Base-by-base conservation (phyloP, 2,888 invertebrate species). In the Zootermopsis nevadensis region DNA sequence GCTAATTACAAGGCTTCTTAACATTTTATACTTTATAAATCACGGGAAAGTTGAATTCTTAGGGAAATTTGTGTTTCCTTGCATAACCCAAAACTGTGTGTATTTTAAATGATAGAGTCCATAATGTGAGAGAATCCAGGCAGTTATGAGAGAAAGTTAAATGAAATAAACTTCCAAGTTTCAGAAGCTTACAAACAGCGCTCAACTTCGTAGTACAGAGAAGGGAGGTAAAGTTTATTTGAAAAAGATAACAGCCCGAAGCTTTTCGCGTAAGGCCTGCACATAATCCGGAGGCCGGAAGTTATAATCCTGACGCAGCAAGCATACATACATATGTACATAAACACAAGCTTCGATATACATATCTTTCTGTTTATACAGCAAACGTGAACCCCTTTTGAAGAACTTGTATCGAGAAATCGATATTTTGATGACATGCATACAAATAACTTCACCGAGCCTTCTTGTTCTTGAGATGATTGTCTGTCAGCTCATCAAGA, bases 21-120 rank as follows among this genome's bases (percentile, higher is more conserved):
- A 38, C 74, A 74, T 74, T 74, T 60, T 42, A 74, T 35, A 74
- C 74, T 74, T 38, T 74, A 74, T 38, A 74, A 74, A 74, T 74
- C 74, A 74, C 3, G 38, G 74, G 7, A 42, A 74, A 42, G 24
- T 74, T 38, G 42, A 74, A 74, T n/a, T 42, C 42, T 74, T 42
- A 69, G 8, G 74, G 35, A 74, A 74, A 38, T 74, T 19, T 38
- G 38, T 33, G 35, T 38, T 42, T 74, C 38, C 74, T 74, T 38
- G 74, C 74, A 69, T 38, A 38, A 42, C n/a, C 74, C 27, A 69
- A 10, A 19, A 38, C 69, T 69, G 33, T 33, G 69, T 69, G 69
- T 33, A 74, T 24, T 74, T 33, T 74, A 10, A 38, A 74, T 38
- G 42, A 74, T n/a, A 74, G 35, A 38, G 74, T 1, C 35, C 2